These are phyloP conservation scores for Plecturocebus donacophilus DNA, from an alignment of 2,113 vertebrate genomes.

Conservation along the genomic window DNA sequence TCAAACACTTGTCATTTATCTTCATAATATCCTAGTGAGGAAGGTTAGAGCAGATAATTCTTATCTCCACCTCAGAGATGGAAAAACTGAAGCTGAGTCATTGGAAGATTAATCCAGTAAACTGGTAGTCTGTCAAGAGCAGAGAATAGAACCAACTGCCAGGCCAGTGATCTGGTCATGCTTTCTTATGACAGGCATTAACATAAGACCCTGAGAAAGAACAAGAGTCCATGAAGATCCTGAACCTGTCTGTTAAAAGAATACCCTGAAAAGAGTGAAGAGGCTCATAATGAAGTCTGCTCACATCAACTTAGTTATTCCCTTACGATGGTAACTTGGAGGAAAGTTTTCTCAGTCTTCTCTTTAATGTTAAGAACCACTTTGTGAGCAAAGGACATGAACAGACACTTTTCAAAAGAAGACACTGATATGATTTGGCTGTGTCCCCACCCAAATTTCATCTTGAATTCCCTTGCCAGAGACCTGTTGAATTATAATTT, in stretches of 20 bases:
- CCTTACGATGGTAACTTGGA: neutral
- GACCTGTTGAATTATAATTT: neutral
- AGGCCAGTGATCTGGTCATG: neutral
- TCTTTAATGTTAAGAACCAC: neutral
- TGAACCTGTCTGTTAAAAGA: neutral
- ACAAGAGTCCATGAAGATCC: neutral
- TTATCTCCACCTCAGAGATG: neutral
- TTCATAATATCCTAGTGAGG: neutral
- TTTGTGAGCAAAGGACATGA: neutral
- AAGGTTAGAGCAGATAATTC: neutral
- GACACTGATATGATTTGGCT: too few relatives aligned
- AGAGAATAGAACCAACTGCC: neutral
- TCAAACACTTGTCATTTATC: slow-evolving; percentile 30
- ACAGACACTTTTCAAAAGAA: too few relatives aligned
- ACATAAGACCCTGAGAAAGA: neutral
- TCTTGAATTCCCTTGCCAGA: neutral
- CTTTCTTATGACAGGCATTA: neutral
- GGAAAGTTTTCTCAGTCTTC: neutral
- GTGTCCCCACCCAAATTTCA: too few relatives aligned
- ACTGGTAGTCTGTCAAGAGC: neutral
- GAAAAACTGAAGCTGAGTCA: neutral
- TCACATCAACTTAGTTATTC: neutral
- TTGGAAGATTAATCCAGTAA: neutral
- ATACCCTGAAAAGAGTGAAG: neutral
- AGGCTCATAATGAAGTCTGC: neutral